phyloP scores from a whole-genome alignment of 2,113 vertebrate genomes.

The Scomber scombrus region DNA sequence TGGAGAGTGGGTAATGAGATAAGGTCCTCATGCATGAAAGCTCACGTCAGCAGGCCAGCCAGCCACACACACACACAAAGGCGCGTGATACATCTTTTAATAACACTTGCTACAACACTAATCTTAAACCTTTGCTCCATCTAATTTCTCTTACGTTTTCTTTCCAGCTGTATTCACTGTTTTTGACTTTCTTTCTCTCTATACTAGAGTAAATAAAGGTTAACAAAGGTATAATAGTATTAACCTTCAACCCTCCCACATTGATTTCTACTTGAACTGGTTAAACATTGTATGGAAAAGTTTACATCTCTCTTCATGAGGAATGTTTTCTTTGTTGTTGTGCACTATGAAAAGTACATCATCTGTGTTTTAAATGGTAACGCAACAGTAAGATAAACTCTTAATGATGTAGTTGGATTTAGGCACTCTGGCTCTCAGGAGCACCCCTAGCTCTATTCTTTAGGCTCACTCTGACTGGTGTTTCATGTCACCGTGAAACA shows the following conservation, averaged over 20 bases:
- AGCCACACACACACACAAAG: slow-evolving; percentile 12
- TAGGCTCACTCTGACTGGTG: neutral
- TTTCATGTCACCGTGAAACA: slow-evolving; percentile 5
- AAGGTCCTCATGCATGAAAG: slow-evolving; percentile 78
- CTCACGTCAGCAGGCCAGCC: slow-evolving; percentile 62
- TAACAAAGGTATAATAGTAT: neutral
- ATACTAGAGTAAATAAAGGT: accelerated
- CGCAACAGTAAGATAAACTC: neutral
- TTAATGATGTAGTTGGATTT: neutral
- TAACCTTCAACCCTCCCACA: neutral
- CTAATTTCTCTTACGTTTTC: neutral
- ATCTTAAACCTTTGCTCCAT: slow-evolving; percentile 16
- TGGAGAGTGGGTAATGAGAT: slow-evolving; percentile 76
- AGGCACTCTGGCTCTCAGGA: neutral
- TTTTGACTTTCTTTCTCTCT: neutral
- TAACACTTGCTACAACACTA: neutral
- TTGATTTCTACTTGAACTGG: neutral
- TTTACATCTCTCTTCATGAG: neutral
- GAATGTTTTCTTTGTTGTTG: too few relatives aligned
- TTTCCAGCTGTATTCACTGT: neutral
- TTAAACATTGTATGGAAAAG: neutral
- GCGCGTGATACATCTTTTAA: slow-evolving; percentile 22
- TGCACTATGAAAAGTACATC: too few relatives aligned
- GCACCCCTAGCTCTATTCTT: neutral
- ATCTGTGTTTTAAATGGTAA: neutral